Evolutionary conservation across 1,140 invertebrate species (phyloP), one percentile per base, ranked within the genome.

Genomic region (Nasonia vitripennis): DNA sequence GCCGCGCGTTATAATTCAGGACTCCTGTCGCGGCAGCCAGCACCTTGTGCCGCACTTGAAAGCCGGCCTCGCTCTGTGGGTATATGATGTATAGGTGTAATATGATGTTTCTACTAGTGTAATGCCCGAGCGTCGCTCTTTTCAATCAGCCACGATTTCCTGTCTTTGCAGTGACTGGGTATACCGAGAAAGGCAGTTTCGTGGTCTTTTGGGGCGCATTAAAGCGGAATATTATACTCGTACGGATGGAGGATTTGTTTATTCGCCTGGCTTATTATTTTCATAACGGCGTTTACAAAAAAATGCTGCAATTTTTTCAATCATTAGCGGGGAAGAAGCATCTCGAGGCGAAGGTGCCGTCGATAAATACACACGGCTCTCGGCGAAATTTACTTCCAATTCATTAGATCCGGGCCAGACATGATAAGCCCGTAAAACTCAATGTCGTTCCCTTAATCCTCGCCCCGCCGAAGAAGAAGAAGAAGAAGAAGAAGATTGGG

Each of bases 101-200:
- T 70, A 81, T 23, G 12, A 70, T 71, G 67, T 81, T 70, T 71
- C 78, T 70, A 3, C 14, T n/a, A 71, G 20, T 81, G 45, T 81
- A 81, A 81, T 75, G 70, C 48, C 31, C 14, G 34, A 41, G 27
- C 68, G 0, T 37, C 27, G 62, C 78, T 67, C 55, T 75, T 62
- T 85, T 75, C 73, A 85, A 85, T 85, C 70, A 85, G 67, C 14
- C 12, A 27, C 71, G 73, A 85, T 85, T 85, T 81, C 68, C 48
- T 12, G 27, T 27, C 45, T 23, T 79, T 79, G 55, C 55, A n/a
- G 51, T 71, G 74, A 41, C 68, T 11, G 0, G 6, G 9, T 45
- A 45, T 45, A 75, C 31, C 71, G 34, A 17, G 71, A 71, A 71
- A 27, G 68, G 20, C 9, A 11, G 70, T 27, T n/a, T 71, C 11